Evolutionary conservation across 2,888 invertebrate species (phyloP), one percentile per base, ranked within the genome.

Genomic region (Proisotoma minuta): DNA sequence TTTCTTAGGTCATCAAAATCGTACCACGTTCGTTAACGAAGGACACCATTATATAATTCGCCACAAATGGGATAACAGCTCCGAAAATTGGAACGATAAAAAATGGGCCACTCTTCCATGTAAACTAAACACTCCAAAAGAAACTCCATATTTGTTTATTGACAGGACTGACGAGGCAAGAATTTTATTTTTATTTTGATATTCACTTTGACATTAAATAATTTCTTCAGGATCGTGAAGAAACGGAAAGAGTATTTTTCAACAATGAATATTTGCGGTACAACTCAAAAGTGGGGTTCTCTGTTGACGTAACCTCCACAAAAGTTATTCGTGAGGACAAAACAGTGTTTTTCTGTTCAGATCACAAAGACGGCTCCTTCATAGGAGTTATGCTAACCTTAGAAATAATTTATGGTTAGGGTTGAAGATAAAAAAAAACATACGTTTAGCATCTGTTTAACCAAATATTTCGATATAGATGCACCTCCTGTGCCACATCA

Each of bases 321-420:
- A 5, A n/a, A 3, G 24, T 51, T 4, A 20, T 51, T n/a, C 51
- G 27, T 4, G 26, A 26, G 51, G 8, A 27, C 15, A 51, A 12
- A 27, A 51, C 51, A 15, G n/a, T 27, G 15, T 51, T 51, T 27
- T 26, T 51, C n/a, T 51, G 51, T 20, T 51, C 51, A 4, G 51
- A 51, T 27, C 51, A 51, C 18, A 26, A 51, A 27, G 51, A 51
- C 28, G 51, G 51, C 8, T 51, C 51, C 24, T 51, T 51, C 18
- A 51, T 51, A 22, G 51, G 51, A 26, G 28, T n/a, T 27, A 51
- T 51, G 24, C n/a, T 51, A 3, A 51, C 51, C 2, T 28, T 51
- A 3, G 26, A 27, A 26, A 15, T 51, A 12, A 20, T 51, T 51
- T 27, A 51, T 27, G 28, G 51, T 51, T n/a, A 24, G 18, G 5